Percentiles rank a stretch among this genome's conserved stretches.
phyloP scores from a whole-genome alignment of 1,140 invertebrate species.

The Bacillus rossius region DNA sequence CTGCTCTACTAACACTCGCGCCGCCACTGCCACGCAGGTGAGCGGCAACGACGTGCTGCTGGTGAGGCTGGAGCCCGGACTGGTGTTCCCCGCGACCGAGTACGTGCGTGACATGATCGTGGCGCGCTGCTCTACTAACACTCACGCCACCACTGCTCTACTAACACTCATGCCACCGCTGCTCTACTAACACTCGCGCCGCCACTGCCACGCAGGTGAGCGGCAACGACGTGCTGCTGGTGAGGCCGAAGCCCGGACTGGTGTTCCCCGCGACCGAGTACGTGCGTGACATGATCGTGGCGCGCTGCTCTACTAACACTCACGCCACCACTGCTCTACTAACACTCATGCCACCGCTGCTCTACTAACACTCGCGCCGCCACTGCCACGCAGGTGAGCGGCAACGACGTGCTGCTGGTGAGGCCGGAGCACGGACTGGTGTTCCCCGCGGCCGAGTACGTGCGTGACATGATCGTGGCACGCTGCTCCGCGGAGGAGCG shows the following conservation, averaged over 20 bases:
- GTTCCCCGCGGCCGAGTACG: conserved; percentile 60
- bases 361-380: too few relatives aligned
- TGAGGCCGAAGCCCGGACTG: conserved; percentile 54
- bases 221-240: conserved; percentile 38
- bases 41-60: conserved; percentile 38
- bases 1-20: too few relatives aligned
- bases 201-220: conserved; percentile 23
- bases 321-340: too few relatives aligned
- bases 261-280: conserved; percentile 62
- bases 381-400: conserved; percentile 22
- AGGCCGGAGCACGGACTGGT: conserved; percentile 54
- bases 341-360: too few relatives aligned
- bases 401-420: conserved; percentile 43
- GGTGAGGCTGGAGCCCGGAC: conserved; percentile 53
- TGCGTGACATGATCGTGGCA: conserved; percentile 46
- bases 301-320: too few relatives aligned
- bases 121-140: too few relatives aligned
- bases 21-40: too few relatives aligned
- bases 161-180: too few relatives aligned
- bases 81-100: conserved; percentile 62
- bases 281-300: conserved; percentile 46
- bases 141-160: too few relatives aligned
- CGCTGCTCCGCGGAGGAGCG: conserved; percentile 3
- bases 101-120: conserved; percentile 56
- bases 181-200: too few relatives aligned